These are phyloP conservation scores for Lithobates sylvaticus DNA, from an alignment of 2,797 vertebrate genomes.

Conservation along the genomic window DNA sequence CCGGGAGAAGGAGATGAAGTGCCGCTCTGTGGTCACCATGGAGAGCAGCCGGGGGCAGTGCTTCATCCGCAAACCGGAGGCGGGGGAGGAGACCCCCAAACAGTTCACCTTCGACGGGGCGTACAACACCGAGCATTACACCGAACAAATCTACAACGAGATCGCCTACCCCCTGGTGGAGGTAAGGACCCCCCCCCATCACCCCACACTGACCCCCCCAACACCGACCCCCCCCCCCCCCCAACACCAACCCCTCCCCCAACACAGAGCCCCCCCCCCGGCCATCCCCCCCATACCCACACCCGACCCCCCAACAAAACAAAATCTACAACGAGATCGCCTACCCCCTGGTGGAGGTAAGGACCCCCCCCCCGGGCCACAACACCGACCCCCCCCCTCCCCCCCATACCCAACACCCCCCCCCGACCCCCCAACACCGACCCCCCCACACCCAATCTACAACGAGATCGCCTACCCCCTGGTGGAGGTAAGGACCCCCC, in stretches of 20 bases:
- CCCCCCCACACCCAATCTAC: slow-evolving; percentile 75
- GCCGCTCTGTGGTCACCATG: slow-evolving; percentile 76
- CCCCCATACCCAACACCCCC: too few species aligned
- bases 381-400: too few species aligned
- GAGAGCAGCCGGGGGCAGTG: slow-evolving; percentile 81
- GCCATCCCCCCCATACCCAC: too few species aligned
- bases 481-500: slow-evolving; percentile 80
- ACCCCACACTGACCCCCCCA: too few species aligned
- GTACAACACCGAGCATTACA: slow-evolving; percentile 81
- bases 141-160: slow-evolving; percentile 91
- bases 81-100: slow-evolving; percentile 79
- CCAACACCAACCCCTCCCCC: too few species aligned
- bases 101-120: slow-evolving; percentile 91
- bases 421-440: too few species aligned
- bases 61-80: slow-evolving; percentile 81
- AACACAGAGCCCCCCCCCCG: too few species aligned
- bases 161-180: slow-evolving; percentile 86
- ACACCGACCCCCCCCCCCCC: too few species aligned
- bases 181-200: slow-evolving; percentile 69
- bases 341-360: slow-evolving; percentile 87
- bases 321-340: slow-evolving; percentile 91
- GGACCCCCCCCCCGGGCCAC: too few species aligned
- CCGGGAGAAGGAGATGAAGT: slow-evolving; percentile 79
- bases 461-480: slow-evolving; percentile 86
- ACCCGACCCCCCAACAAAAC: too few species aligned